These are phyloP conservation scores for Mareca penelope DNA, from an alignment of 2,797 vertebrate genomes.

Conservation along the genomic window DNA sequence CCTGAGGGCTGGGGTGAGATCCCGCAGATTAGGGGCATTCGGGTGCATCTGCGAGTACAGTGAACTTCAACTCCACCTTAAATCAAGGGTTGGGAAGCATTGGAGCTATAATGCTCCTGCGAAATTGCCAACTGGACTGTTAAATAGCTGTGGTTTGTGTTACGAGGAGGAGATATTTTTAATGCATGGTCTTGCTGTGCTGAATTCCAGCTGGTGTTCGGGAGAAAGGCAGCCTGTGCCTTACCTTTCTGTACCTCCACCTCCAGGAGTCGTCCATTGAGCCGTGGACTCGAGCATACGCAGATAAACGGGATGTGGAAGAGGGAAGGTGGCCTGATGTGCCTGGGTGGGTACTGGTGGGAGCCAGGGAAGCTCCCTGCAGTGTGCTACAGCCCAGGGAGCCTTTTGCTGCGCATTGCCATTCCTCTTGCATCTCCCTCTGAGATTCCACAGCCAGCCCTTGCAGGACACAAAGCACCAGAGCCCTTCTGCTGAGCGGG, in stretches of 20 bases:
- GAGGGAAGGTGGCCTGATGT: not conserved
- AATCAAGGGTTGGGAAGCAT: not conserved
- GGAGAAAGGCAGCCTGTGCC: not conserved
- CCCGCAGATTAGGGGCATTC: not conserved
- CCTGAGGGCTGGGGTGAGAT: not conserved
- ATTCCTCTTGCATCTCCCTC: not conserved
- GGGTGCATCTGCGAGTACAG: rapidly evolving
- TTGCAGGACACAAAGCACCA: not conserved
- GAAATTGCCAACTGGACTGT: conserved; percentile 57
- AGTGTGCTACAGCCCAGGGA: not conserved
- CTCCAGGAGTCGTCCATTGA: rapidly evolving
- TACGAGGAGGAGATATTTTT: conserved; percentile 33
- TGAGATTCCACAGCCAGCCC: not conserved
- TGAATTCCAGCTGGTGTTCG: not conserved
- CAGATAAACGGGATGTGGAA: not conserved
- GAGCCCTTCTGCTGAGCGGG: not conserved
- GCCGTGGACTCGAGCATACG: not conserved
- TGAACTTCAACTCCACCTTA: not conserved
- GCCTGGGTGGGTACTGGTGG: not conserved
- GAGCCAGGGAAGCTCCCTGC: not conserved
- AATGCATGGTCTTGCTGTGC: not conserved
- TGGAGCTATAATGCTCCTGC: not conserved
- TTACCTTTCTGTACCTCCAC: not conserved
- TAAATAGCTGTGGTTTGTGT: conserved; percentile 57
- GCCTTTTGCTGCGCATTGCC: rapidly evolving